These are phyloP conservation scores for Gallinago solitaria DNA, from an alignment of 2,797 vertebrate genomes.

Conservation along the genomic window DNA sequence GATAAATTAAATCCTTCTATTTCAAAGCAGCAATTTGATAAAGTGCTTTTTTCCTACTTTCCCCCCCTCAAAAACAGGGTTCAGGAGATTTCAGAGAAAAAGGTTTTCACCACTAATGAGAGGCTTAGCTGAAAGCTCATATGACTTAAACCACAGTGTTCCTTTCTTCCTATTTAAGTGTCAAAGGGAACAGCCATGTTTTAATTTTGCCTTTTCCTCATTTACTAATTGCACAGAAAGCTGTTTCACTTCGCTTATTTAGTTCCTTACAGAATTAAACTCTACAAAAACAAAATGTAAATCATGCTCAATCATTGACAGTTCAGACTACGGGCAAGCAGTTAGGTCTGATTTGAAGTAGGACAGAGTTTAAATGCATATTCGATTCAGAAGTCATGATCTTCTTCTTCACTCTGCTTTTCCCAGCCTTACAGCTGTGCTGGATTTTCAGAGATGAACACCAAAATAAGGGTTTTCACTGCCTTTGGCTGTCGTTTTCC, in stretches of 20 bases:
- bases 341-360: neutral
- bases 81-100: constrained; percentile 8
- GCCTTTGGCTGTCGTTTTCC: neutral
- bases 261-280: neutral
- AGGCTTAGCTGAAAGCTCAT: neutral
- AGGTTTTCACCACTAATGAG: neutral
- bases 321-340: neutral
- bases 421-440: neutral
- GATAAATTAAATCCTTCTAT: neutral
- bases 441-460: neutral
- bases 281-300: neutral
- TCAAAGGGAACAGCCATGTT: neutral
- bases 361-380: neutral
- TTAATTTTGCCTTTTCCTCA: constrained; percentile 16
- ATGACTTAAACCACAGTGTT: neutral
- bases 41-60: neutral
- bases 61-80: neutral
- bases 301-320: neutral
- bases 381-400: neutral
- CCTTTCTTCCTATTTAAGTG: neutral
- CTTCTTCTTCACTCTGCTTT: neutral
- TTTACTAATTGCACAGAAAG: constrained; percentile 23
- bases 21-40: neutral
- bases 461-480: neutral
- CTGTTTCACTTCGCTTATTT: neutral